These are phyloP conservation scores for Aplochiton taeniatus DNA, from an alignment of 2,797 vertebrate species.

Conservation along the genomic window DNA sequence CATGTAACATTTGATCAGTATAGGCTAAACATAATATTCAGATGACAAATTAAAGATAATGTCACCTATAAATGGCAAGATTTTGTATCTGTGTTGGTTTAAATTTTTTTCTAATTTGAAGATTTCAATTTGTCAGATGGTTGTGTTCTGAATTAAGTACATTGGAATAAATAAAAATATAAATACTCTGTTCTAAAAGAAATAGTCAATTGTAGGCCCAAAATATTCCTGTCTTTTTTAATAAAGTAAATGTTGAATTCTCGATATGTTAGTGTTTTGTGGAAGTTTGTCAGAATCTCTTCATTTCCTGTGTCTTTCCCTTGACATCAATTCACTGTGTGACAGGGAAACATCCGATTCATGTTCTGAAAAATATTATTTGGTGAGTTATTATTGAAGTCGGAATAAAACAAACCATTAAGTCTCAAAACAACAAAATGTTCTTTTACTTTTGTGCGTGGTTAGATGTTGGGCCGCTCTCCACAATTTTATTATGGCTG, in stretches of 20 bases:
- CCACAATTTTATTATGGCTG: neutral
- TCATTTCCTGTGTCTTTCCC: neutral
- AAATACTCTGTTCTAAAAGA: slow-evolving; percentile 4
- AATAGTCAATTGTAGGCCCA: slow-evolving; percentile 24
- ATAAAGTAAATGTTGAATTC: slow-evolving; percentile 43
- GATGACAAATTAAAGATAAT: too few relatives aligned
- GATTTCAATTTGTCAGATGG: neutral
- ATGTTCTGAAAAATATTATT: neutral
- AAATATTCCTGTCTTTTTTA: slow-evolving; percentile 35
- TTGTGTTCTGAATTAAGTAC: slow-evolving; percentile 37
- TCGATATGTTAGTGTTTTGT: neutral
- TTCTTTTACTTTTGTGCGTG: neutral
- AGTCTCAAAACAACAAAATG: too few relatives aligned
- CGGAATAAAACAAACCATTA: too few relatives aligned
- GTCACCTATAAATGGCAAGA: neutral
- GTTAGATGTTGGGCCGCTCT: neutral
- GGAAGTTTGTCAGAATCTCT: neutral
- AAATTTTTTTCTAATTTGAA: slow-evolving; percentile 31
- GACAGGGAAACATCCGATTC: slow-evolving; percentile 7
- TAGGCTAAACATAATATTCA: slow-evolving; percentile 24
- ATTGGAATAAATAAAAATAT: slow-evolving; percentile 31
- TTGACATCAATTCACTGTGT: neutral
- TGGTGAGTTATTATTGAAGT: too few relatives aligned
- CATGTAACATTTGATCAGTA: slow-evolving; percentile 32
- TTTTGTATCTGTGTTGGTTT: slow-evolving; percentile 45